phyloP scores from a whole-genome alignment of 2,113 vertebrate species.

The Mus pahari region DNA sequence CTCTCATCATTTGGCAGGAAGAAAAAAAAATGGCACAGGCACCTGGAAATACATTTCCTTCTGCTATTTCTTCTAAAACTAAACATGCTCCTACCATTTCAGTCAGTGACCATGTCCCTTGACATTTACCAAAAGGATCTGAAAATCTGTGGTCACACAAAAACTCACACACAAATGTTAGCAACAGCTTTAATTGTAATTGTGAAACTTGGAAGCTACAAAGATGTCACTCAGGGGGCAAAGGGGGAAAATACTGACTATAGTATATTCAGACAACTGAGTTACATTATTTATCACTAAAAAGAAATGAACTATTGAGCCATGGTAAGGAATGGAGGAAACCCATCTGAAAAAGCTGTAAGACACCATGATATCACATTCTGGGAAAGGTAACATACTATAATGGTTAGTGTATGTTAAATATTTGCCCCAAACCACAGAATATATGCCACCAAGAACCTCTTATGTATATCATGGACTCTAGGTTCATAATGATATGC shows the following conservation, averaged over 20 bases:
- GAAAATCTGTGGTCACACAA: not conserved
- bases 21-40: not conserved
- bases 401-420: not conserved
- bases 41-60: not conserved
- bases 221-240: not conserved
- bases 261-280: conserved; percentile 15
- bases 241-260: not conserved
- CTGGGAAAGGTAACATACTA: not conserved
- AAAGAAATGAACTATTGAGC: not conserved
- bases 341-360: not conserved
- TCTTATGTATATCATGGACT: not conserved
- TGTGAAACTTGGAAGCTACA: conserved; percentile 12
- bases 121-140: conserved; percentile 23
- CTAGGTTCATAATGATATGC: not conserved
- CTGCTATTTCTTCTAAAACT: conserved; percentile 48
- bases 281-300: not conserved
- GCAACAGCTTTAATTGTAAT: not conserved
- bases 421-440: conserved; percentile 18
- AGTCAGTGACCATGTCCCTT: not conserved
- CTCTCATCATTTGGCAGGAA: not conserved
- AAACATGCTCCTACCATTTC: not conserved
- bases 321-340: not conserved
- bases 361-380: not conserved
- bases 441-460: not conserved
- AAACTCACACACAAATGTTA: not conserved